Percentiles rank a stretch among this genome's conserved stretches.
These are phyloP conservation scores for Rhabdophis nuchalis DNA, from an alignment of 2,797 vertebrate species.

Conservation along the genomic window DNA sequence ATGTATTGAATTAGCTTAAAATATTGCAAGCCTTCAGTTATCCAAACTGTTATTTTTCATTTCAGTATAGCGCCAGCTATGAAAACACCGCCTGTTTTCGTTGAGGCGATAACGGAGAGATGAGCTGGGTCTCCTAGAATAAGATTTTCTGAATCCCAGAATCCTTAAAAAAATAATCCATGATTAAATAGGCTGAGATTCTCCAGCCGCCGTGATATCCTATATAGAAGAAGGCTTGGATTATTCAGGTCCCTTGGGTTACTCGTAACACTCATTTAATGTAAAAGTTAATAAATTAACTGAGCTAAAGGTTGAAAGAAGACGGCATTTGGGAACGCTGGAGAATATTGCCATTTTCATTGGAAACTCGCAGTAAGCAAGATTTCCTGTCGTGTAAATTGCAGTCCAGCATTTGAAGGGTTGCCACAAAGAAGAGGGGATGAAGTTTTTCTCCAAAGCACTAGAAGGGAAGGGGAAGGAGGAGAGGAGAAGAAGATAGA, in stretches of 20 bases:
- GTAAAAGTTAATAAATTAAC: neutral
- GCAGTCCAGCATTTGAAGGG: neutral
- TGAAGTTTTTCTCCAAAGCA: neutral
- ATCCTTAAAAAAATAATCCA: neutral
- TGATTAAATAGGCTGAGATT: neutral
- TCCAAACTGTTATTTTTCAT: slow-evolving; percentile 10
- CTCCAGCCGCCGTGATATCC: neutral
- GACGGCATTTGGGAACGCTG: neutral
- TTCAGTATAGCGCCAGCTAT: slow-evolving; percentile 2
- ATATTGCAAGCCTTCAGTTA: neutral
- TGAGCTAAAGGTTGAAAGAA: neutral
- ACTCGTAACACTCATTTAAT: neutral
- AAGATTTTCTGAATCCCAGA: neutral
- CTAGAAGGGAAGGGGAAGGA: neutral
- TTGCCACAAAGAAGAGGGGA: neutral
- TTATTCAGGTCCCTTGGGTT: neutral
- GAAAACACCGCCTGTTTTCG: slow-evolving; percentile 2
- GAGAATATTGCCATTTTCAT: neutral
- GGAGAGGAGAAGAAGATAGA: fast-evolving
- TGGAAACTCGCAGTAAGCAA: neutral
- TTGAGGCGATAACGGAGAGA: neutral
- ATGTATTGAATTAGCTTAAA: slow-evolving; percentile 16
- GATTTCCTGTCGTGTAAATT: neutral
- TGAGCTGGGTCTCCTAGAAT: neutral
- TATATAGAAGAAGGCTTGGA: neutral